These are phyloP conservation scores for Tinamus major DNA, from an alignment of 2,797 vertebrate species.

Conservation along the genomic window DNA sequence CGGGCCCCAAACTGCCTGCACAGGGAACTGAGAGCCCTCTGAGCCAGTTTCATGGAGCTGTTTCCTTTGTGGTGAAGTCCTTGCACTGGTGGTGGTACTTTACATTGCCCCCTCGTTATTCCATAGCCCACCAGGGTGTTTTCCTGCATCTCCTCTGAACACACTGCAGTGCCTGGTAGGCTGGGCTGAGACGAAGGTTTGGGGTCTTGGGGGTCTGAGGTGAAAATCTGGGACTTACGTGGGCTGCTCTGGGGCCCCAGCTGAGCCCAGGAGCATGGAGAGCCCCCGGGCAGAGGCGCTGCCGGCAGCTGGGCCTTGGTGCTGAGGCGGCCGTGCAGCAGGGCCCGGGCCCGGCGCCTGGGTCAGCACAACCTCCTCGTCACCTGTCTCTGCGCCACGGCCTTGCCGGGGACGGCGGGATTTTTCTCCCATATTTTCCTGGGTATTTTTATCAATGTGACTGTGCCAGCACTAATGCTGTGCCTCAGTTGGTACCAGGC, in stretches of 20 bases:
- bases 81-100: rapidly evolving
- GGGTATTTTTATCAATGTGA: rapidly evolving
- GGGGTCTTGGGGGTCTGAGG: too few relatives aligned
- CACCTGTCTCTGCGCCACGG: neutral
- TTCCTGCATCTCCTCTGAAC: neutral
- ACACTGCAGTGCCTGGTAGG: rapidly evolving
- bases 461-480: rapidly evolving
- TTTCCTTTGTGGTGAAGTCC: neutral
- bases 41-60: neutral
- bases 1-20: neutral
- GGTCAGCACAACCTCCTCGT: neutral
- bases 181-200: neutral
- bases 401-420: neutral
- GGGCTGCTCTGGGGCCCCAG: too few relatives aligned
- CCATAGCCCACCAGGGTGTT: rapidly evolving
- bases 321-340: too few relatives aligned
- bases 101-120: rapidly evolving
- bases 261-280: too few relatives aligned
- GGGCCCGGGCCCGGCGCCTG: too few relatives aligned
- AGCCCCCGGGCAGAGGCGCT: too few relatives aligned
- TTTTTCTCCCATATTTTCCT: neutral
- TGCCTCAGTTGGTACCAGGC: neutral
- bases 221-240: too few relatives aligned
- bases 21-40: neutral
- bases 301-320: too few relatives aligned